Percentiles rank a stretch among this genome's conserved stretches.
phyloP scores from a whole-genome alignment of 2,797 vertebrate species.

The Hypotaenidia okinawae region DNA sequence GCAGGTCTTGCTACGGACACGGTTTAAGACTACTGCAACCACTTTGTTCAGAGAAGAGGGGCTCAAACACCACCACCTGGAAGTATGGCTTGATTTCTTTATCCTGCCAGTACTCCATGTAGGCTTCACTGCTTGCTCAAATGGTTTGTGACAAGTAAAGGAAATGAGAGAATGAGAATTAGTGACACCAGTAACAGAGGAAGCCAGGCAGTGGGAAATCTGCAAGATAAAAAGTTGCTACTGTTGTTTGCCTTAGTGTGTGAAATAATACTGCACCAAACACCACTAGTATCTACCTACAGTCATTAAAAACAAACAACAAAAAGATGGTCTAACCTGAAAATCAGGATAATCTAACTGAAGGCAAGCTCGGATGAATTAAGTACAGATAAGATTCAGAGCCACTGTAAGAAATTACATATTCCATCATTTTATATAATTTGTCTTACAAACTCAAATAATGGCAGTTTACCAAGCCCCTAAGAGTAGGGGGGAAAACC shows the following conservation, averaged over 20 bases:
- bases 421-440: background rate
- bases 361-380: background rate
- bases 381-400: background rate
- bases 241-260: background rate
- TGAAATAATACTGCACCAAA: background rate
- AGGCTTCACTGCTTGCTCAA: background rate
- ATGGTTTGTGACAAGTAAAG: slow-evolving; percentile 17
- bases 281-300: background rate
- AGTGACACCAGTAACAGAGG: background rate
- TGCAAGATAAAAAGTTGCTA: background rate
- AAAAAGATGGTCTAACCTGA: background rate
- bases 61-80: background rate
- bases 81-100: background rate
- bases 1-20: background rate
- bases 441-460: background rate
- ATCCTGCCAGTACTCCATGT: background rate
- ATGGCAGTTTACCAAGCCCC: background rate
- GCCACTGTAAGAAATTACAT: background rate
- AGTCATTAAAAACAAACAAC: background rate
- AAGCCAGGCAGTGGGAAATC: background rate
- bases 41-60: background rate
- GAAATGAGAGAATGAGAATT: background rate
- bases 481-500: background rate
- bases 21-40: background rate
- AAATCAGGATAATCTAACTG: background rate